These are phyloP conservation scores for Mystacornis crossleyi DNA, from an alignment of 2,113 vertebrate species.

Conservation along the genomic window DNA sequence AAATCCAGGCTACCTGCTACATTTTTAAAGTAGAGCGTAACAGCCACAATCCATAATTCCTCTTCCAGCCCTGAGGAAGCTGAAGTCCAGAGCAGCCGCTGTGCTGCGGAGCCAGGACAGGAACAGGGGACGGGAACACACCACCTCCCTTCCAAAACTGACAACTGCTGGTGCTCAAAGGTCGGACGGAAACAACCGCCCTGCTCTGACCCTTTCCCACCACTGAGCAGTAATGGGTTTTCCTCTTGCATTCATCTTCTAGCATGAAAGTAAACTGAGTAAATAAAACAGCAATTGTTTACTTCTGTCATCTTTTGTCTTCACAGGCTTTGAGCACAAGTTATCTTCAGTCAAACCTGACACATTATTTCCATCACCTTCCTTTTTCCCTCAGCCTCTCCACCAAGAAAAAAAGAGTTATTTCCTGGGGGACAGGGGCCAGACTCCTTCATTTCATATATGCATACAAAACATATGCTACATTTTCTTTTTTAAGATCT, in stretches of 20 bases:
- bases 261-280: background rate
- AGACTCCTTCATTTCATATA: background rate
- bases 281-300: background rate
- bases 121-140: background rate
- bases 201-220: background rate
- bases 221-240: background rate
- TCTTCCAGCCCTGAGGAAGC: background rate
- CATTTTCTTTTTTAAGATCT: background rate
- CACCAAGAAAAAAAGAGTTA: background rate
- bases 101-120: rapidly evolving
- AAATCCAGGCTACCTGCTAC: background rate
- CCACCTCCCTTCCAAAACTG: background rate
- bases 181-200: background rate
- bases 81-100: background rate
- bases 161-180: background rate
- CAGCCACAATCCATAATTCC: background rate
- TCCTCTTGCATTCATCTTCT: background rate
- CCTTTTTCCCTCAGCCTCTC: background rate
- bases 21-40: background rate
- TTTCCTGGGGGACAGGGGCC: background rate
- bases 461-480: background rate
- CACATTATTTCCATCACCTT: background rate
- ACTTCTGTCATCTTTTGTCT: background rate
- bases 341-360: background rate
- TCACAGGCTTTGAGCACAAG: background rate